Evolutionary conservation across 2,797 vertebrate species (phyloP).

Genomic region (Mycteria americana): DNA sequence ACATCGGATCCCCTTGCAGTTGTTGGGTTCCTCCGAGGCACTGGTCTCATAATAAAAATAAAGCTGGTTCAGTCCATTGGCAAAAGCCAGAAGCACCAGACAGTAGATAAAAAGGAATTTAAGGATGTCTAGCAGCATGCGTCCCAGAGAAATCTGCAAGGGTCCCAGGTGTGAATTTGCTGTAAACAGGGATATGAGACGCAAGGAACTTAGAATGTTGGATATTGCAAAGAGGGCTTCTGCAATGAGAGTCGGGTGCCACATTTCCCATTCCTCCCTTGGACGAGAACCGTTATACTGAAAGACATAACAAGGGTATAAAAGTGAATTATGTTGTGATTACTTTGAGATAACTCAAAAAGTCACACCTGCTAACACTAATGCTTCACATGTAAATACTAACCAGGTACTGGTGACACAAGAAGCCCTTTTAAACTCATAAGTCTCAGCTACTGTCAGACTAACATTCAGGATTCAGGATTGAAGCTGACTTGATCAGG

Average conservation of each 20-base stretch:
- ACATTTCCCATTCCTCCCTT: constrained; percentile 98
- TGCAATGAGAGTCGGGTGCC: constrained; percentile 96
- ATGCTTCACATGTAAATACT: neutral
- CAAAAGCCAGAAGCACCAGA: constrained; percentile 94
- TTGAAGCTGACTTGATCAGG: neutral
- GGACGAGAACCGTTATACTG: constrained; percentile 96
- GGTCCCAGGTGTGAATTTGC: constrained; percentile 97
- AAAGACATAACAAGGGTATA: constrained; percentile 46
- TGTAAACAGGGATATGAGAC: constrained; percentile 97
- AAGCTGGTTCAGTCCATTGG: constrained; percentile 97
- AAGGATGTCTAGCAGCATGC: constrained; percentile 99
- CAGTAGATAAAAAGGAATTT: constrained; percentile 99
- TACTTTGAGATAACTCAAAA: neutral
- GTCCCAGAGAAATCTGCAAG: constrained; percentile 94
- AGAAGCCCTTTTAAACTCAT: neutral
- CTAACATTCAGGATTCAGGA: neutral
- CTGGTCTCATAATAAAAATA: constrained; percentile 99
- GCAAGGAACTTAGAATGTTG: constrained; percentile 97
- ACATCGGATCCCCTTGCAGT: constrained; percentile 97
- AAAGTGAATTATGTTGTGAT: neutral
- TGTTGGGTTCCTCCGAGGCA: constrained; percentile 92
- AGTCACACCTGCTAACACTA: neutral
- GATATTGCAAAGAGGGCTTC: constrained; percentile 98
- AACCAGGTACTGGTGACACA: neutral
- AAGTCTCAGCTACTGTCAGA: neutral